A percentile compares a stretch with the other conserved stretches of the same genome.
phyloP scores from a whole-genome alignment of 2,113 vertebrate genomes.

The Larimichthys crocea region DNA sequence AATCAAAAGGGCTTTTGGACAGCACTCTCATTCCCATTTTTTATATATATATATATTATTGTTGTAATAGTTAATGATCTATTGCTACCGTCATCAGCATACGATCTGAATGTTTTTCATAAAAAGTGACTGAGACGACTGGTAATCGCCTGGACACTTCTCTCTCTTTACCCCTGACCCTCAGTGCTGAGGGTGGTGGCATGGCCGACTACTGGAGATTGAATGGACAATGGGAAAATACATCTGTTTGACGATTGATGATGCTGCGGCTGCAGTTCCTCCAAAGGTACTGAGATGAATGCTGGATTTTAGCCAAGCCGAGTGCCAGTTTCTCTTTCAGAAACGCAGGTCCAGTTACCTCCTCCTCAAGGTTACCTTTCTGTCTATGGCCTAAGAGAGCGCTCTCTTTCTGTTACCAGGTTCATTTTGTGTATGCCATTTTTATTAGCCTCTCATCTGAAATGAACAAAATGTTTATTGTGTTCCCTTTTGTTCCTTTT shows the following conservation, averaged over 20 bases:
- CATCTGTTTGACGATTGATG: conserved; percentile 47
- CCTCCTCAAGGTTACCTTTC: conserved; percentile 66
- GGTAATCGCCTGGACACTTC: conserved; percentile 35
- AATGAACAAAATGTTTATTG: conserved; percentile 50
- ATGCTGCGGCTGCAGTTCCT: conserved; percentile 64
- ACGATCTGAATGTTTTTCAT: conserved; percentile 70
- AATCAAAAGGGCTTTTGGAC: conserved; percentile 79
- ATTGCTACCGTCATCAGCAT: conserved; percentile 52
- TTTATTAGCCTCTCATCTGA: conserved; percentile 47
- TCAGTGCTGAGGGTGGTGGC: conserved; percentile 12
- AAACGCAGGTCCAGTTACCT: conserved; percentile 56
- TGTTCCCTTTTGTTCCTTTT: conserved; percentile 36
- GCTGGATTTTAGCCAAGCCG: conserved; percentile 52
- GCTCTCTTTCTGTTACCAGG: conserved; percentile 49
- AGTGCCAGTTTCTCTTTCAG: conserved; percentile 50
- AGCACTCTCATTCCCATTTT: conserved; percentile 66
- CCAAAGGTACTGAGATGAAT: conserved; percentile 48
- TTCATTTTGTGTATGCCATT: conserved; percentile 53
- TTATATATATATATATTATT: conserved; percentile 54
- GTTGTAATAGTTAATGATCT: conserved; percentile 56
- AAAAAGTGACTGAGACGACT: conserved; percentile 20
- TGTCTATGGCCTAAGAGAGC: conserved; percentile 68
- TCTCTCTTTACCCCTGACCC: conserved; percentile 2
- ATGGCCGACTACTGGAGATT: conserved; percentile 4
- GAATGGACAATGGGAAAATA: conserved; percentile 36